These are phyloP conservation scores for Sylvietta virens DNA, from an alignment of 2,113 vertebrate species.

Conservation along the genomic window DNA sequence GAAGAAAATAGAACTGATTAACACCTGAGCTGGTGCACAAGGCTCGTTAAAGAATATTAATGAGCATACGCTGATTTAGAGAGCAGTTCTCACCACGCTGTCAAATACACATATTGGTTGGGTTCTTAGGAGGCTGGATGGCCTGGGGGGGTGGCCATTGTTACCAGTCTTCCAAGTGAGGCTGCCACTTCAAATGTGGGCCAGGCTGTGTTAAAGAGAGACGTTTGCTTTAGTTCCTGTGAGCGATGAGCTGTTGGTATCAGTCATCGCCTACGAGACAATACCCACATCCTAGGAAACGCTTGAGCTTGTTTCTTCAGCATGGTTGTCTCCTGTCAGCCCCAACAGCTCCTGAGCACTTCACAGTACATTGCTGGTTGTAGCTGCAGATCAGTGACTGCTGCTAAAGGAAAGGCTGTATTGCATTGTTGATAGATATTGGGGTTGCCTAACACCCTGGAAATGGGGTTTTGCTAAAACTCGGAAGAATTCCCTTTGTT, in stretches of 20 bases:
- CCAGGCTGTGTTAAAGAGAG: not conserved
- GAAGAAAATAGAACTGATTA: conserved; percentile 72
- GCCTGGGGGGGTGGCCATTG: not conserved
- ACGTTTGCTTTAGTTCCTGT: not conserved
- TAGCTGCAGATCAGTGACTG: not conserved
- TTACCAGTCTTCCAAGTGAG: not conserved
- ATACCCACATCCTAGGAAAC: not conserved
- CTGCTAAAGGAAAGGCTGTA: not conserved
- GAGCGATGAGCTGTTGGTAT: not conserved
- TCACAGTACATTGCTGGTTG: not conserved
- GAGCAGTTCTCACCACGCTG: conserved; percentile 33
- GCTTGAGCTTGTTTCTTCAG: not conserved
- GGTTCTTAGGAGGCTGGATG: not conserved
- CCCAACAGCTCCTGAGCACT: not conserved
- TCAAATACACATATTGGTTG: not conserved
- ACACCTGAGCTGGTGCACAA: conserved; percentile 61
- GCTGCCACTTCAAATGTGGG: conserved; percentile 27
- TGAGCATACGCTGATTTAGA: conserved; percentile 9
- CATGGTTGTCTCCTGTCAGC: not conserved
- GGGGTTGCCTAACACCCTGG: not conserved
- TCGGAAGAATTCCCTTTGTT: not conserved
- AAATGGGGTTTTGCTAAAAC: not conserved
- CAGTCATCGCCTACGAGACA: not conserved
- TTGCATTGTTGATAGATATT: not conserved
- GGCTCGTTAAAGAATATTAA: conserved; percentile 67